Evolutionary conservation across 2,797 vertebrate species (phyloP).

Genomic region (Chrysocyon brachyurus): DNA sequence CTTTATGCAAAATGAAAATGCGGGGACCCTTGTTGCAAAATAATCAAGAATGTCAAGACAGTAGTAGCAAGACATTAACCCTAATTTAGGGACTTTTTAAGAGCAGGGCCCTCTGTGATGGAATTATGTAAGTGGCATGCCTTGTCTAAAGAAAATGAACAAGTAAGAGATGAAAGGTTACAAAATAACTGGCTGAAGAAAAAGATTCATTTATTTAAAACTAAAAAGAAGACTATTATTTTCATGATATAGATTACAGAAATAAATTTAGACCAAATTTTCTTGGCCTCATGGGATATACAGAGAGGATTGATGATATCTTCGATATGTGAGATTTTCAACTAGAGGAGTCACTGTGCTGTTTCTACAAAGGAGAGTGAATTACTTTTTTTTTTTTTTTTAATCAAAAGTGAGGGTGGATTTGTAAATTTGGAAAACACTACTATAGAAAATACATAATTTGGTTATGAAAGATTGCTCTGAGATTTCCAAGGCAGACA

Average conservation of each 20-base stretch:
- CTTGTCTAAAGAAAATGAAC: neutral
- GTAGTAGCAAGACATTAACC: neutral
- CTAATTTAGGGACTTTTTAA: neutral
- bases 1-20: neutral
- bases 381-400: neutral
- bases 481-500: neutral
- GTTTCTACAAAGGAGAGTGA: neutral
- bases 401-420: slow-evolving; percentile 13
- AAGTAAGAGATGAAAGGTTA: neutral
- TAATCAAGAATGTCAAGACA: neutral
- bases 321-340: neutral
- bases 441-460: neutral
- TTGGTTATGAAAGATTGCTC: neutral
- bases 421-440: neutral
- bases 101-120: neutral
- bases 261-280: neutral
- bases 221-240: neutral
- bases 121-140: neutral
- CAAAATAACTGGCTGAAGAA: neutral
- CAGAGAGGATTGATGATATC: neutral
- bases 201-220: neutral
- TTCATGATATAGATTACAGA: neutral
- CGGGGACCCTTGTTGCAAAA: neutral
- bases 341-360: neutral
- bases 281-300: neutral